Evolutionary conservation across 2,888 invertebrate genomes (phyloP).

Genomic region (Nephrocerus scutellatus): DNA sequence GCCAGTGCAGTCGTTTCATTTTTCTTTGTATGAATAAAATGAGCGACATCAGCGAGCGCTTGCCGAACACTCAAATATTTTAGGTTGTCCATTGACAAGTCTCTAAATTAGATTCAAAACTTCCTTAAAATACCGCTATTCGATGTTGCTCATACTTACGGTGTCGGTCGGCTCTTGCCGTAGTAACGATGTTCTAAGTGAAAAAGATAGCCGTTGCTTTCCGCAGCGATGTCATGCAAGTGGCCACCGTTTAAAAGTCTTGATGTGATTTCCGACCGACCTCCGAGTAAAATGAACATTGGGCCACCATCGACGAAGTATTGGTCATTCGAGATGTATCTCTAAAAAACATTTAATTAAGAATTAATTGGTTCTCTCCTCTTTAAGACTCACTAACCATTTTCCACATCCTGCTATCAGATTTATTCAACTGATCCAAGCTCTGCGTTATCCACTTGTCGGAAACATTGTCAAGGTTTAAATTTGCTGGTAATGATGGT

Average conservation of each 20-base stretch:
- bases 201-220: conserved; percentile 58
- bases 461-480: no score
- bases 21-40: conserved; percentile 54
- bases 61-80: conserved; percentile 59
- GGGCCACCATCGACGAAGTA: conserved; percentile 51
- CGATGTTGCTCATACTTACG: conserved; percentile 53
- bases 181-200: conserved; percentile 79
- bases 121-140: no score
- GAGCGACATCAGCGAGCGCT: conserved; percentile 60
- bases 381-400: conserved; percentile 35
- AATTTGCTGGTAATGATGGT: no score
- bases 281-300: conserved; percentile 60
- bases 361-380: no score
- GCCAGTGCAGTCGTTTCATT: conserved; percentile 34
- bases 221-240: conserved; percentile 55
- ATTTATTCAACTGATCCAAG: conserved; percentile 53
- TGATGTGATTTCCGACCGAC: conserved; percentile 60
- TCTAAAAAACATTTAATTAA: conserved; percentile 26
- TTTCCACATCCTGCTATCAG: conserved; percentile 50
- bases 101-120: conserved; percentile 39
- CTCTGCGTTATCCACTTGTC: no score
- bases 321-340: conserved; percentile 51
- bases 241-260: conserved; percentile 56
- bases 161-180: conserved; percentile 63
- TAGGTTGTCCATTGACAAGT: conserved; percentile 53